Percentiles rank a stretch among this genome's conserved stretches.
Evolutionary conservation across 2,113 vertebrate genomes (phyloP).

Genomic region (Alexandromys fortis): DNA sequence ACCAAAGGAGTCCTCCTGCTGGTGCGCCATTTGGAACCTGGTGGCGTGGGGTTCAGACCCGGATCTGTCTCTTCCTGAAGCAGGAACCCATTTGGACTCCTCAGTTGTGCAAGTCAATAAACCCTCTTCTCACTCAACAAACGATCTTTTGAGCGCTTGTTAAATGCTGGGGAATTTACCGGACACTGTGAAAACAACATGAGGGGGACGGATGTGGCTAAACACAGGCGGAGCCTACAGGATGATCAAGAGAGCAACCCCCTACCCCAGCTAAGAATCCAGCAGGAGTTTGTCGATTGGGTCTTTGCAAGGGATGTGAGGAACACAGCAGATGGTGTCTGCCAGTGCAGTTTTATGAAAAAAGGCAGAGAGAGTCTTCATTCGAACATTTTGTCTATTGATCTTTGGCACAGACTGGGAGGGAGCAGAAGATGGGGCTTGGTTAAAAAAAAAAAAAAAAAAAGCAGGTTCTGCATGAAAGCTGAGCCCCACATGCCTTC

Average conservation of each 20-base stretch:
- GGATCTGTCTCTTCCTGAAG: not conserved
- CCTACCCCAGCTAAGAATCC: not conserved
- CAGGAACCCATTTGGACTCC: not conserved
- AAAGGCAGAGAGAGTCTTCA: conserved; percentile 10
- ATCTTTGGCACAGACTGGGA: not conserved
- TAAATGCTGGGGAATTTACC: not conserved
- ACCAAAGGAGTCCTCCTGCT: not conserved
- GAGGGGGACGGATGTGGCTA: not conserved
- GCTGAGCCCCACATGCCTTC: not conserved
- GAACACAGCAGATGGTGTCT: conserved; percentile 24
- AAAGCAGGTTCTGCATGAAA: not conserved
- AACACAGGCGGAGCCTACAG: not conserved
- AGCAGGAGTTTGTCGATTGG: conserved; percentile 12
- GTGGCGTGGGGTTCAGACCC: not conserved
- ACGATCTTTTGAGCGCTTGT: not conserved
- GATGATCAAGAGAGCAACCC: conserved; percentile 18
- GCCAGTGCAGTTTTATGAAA: not conserved
- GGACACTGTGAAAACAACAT: not conserved
- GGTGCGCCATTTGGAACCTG: not conserved
- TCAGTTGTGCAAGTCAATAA: not conserved
- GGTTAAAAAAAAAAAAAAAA: not conserved
- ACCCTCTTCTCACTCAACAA: not conserved
- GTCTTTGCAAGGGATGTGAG: conserved; percentile 20
- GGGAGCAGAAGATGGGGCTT: not conserved
- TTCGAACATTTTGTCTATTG: conserved; percentile 1